Percentiles rank a stretch among this genome's conserved stretches.
phyloP scores from a whole-genome alignment of 1,140 invertebrate genomes.

The Wasmannia auropunctata region DNA sequence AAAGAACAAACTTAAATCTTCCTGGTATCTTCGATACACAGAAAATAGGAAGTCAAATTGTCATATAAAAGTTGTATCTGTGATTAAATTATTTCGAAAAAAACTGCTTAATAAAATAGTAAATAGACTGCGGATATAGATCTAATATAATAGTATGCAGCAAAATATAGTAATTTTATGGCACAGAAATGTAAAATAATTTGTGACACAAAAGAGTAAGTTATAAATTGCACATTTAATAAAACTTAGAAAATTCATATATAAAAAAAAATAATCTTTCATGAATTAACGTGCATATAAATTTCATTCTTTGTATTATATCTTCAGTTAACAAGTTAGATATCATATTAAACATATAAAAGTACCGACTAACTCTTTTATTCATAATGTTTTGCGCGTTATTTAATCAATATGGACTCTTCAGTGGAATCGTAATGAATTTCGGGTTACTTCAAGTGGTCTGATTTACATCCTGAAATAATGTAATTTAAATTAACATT shows the following conservation, averaged over 20 bases:
- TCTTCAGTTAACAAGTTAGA: background rate
- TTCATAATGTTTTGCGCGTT: constrained; percentile 30
- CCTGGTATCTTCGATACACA: background rate
- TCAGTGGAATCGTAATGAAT: constrained; percentile 49
- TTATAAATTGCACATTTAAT: constrained; percentile 48
- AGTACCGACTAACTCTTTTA: background rate
- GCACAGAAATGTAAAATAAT: background rate
- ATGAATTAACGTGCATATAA: constrained; percentile 30
- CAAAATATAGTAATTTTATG: background rate
- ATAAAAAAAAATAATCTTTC: background rate
- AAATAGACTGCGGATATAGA: too few relatives aligned
- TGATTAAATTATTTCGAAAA: background rate
- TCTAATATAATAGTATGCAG: background rate
- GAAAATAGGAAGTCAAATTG: background rate
- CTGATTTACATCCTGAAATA: constrained; percentile 36
- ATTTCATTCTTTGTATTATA: background rate
- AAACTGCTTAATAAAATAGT: background rate
- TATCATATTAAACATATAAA: background rate
- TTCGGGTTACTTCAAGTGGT: constrained; percentile 6
- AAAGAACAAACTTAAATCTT: background rate
- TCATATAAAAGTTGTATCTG: background rate
- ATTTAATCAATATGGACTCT: constrained; percentile 46
- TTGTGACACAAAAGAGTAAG: background rate
- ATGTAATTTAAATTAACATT: background rate
- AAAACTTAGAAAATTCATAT: background rate